Evolutionary conservation across 2,888 invertebrate genomes (phyloP).

Genomic region (Metopia argyrocephala): DNA sequence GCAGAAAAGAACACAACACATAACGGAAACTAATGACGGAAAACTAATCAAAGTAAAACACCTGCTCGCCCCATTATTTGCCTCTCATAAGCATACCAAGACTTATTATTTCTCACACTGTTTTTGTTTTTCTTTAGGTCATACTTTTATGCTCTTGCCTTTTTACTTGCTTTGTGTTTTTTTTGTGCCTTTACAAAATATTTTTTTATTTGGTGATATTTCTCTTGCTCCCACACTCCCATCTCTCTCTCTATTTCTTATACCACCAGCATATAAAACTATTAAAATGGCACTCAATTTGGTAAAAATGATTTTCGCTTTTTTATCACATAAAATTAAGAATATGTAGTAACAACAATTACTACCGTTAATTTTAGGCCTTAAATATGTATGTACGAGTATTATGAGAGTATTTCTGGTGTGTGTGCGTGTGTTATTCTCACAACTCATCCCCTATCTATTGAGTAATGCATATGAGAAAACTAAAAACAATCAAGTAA

Average conservation of each 20-base stretch:
- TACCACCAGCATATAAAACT: slow-evolving; percentile 7
- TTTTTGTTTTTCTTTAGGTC: background rate
- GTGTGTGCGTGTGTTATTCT: background rate
- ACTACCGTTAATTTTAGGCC: background rate
- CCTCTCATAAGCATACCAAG: slow-evolving; percentile 9
- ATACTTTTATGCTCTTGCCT: slow-evolving; percentile 26
- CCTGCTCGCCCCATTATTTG: slow-evolving; percentile 40
- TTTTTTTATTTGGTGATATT: too few relatives aligned
- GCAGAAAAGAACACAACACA: background rate
- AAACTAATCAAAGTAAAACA: slow-evolving; percentile 55
- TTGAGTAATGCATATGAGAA: slow-evolving; percentile 5
- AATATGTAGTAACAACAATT: slow-evolving; percentile 25
- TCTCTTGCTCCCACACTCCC: too few relatives aligned
- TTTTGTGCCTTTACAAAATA: too few relatives aligned
- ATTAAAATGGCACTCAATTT: slow-evolving; percentile 40
- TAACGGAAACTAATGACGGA: slow-evolving; percentile 36
- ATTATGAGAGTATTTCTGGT: too few relatives aligned
- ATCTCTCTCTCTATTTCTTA: background rate
- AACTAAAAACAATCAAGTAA: background rate
- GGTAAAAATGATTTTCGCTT: slow-evolving; percentile 31
- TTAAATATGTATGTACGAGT: background rate
- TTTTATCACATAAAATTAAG: slow-evolving; percentile 1
- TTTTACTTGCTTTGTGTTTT: too few relatives aligned
- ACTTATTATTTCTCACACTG: background rate
- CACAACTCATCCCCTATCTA: slow-evolving; percentile 15